Evolutionary conservation across 2,888 invertebrate genomes (phyloP).

Genomic region (Seira sanloemensis): DNA sequence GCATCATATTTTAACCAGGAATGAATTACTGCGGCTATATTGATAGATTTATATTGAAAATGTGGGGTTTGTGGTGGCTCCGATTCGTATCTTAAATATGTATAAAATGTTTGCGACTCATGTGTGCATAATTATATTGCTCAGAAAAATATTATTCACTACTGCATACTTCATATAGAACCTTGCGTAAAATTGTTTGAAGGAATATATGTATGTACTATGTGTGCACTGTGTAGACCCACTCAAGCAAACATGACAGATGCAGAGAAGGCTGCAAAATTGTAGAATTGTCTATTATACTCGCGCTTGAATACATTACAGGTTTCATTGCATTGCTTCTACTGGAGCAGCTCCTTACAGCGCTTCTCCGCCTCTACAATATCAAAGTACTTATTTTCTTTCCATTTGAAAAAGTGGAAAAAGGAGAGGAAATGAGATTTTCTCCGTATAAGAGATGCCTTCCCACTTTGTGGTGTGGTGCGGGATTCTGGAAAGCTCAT

Average conservation of each 20-base stretch:
- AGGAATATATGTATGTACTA: not conserved
- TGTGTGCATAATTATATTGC: not conserved
- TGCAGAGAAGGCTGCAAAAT: constrained; percentile 53
- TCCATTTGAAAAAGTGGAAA: constrained; percentile 23
- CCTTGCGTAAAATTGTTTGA: not conserved
- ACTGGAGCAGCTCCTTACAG: no score
- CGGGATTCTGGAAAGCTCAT: not conserved
- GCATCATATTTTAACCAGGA: no score
- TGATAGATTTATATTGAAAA: not conserved
- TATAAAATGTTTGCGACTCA: not conserved
- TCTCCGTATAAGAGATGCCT: constrained; percentile 1
- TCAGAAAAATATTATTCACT: not conserved
- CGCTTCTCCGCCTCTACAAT: constrained; percentile 1
- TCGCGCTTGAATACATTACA: constrained; percentile 44
- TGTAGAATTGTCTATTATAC: constrained; percentile 32
- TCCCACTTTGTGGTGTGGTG: constrained; percentile 15
- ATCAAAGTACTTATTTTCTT: constrained; percentile 41
- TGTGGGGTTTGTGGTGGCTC: no score
- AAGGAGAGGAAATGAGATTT: constrained; percentile 22
- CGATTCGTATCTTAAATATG: not conserved
- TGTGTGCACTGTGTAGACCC: constrained; percentile 5
- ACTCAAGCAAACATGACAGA: constrained; percentile 54
- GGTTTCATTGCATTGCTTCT: constrained; percentile 29
- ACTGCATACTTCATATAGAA: not conserved
- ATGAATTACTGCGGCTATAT: not conserved